These are phyloP conservation scores for Tinea pellionella DNA, from an alignment of 2,888 invertebrate genomes.

Conservation along the genomic window DNA sequence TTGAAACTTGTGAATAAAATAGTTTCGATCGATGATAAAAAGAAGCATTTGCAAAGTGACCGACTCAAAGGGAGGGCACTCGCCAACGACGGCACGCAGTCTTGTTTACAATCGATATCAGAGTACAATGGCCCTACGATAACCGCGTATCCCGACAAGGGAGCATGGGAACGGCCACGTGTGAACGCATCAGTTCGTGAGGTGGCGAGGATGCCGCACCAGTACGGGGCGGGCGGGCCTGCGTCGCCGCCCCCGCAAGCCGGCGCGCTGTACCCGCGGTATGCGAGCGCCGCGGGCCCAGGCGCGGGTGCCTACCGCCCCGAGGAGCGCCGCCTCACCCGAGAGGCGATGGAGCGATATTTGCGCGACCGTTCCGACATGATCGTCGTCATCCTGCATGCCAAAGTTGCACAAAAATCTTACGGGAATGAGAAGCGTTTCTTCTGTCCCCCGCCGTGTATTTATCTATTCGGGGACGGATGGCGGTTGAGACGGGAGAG, in stretches of 20 bases:
- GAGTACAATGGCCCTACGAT: background rate
- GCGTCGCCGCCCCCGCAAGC: conserved; percentile 73
- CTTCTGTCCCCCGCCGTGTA: conserved; percentile 99
- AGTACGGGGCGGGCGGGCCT: conserved; percentile 77
- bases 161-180: conserved; percentile 23
- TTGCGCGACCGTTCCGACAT: conserved; percentile 93
- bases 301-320: conserved; percentile 74
- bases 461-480: conserved; percentile 97
- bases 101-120: background rate
- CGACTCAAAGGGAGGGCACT: background rate
- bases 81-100: background rate
- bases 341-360: conserved; percentile 97
- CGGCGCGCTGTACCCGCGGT: conserved; percentile 73
- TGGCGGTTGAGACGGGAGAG: conserved; percentile 97
- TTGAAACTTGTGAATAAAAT: conserved; percentile 61
- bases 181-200: conserved; percentile 32
- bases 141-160: background rate
- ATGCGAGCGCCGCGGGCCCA: conserved; percentile 67
- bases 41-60: background rate
- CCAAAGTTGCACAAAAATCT: conserved; percentile 99
- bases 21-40: conserved; percentile 47
- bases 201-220: conserved; percentile 80
- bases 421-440: conserved; percentile 99
- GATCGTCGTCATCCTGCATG: conserved; percentile 97
- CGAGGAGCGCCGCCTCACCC: conserved; percentile 85